Base-by-base conservation (phyloP, 2,113 vertebrate species). In the Phycodurus eques region DNA sequence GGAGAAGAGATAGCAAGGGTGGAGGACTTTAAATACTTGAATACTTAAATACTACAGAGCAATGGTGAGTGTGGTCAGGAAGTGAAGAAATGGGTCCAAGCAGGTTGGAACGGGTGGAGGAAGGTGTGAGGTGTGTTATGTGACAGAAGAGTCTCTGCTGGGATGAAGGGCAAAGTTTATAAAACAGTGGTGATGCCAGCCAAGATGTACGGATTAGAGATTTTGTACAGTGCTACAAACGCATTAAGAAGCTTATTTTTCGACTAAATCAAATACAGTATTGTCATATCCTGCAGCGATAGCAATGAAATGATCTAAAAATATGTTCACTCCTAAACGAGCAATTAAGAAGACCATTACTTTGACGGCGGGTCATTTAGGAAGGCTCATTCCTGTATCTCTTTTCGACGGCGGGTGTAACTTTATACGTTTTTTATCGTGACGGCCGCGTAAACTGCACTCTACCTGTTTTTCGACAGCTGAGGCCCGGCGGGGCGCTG, bases 401-500 rank as follows among this genome's bases (percentile, higher is more conserved):
- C 81, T 86, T 83, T 75, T 78, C 74, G 80, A 86, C 70, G 77
- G 78, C 73, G 42, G 61, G 77, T 76, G 91, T 85, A 85, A 86
- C 80, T 81, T 83, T 85, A 87, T 78, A 77, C 66, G 70, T 19
- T 79, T 72, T 72, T 85, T 76, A 73, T 82, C 86, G 74, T 82
- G 83, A 86, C 73, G 85, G 74, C 77, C 78, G 81, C 88, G 81
- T 84, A 84, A 86, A 86, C 75, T 85, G 86, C 86, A 87, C 86
- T 86, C 83, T 83, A 85, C 79, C 85, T 90, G 84, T 84, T 90
- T 86, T 88, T 84, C 77, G 85, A 84, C 85, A 80, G 83, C 86
- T 76, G 15, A 71, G 80, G 81, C 79, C 76, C 2, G 86, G 86
- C 82, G 77, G 68, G 77, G 87, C 73, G 77, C 72, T 93, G 92